Evolutionary conservation across 2,888 invertebrate genomes (phyloP).

Genomic region (Agrochola macilenta): DNA sequence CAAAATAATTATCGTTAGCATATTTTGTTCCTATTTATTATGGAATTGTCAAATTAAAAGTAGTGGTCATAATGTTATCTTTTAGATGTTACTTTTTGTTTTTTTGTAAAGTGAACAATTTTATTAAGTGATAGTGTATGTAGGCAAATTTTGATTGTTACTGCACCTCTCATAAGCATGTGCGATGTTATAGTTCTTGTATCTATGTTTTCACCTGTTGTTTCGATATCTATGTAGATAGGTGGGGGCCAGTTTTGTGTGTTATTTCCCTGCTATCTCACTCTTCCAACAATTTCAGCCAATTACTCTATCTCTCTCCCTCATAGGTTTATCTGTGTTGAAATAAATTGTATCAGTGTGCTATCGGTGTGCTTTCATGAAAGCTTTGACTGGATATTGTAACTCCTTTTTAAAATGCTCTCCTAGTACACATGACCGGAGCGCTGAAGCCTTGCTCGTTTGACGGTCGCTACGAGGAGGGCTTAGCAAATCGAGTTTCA

Average conservation of each 20-base stretch:
- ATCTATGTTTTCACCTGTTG: neutral
- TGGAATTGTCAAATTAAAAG: neutral
- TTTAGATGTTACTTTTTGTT: neutral
- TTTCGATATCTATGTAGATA: neutral
- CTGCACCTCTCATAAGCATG: neutral
- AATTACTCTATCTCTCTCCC: neutral
- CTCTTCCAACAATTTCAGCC: neutral
- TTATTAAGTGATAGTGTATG: neutral
- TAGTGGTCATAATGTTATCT: neutral
- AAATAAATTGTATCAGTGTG: neutral
- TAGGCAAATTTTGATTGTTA: too few species aligned
- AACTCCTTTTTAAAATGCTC: neutral
- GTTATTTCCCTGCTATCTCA: neutral
- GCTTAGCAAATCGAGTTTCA: neutral
- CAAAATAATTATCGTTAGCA: neutral
- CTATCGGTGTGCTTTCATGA: neutral
- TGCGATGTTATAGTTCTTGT: neutral
- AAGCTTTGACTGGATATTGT: neutral
- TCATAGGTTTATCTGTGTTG: neutral
- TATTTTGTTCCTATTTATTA: neutral
- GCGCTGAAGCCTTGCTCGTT: conserved; percentile 20
- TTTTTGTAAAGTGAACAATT: neutral
- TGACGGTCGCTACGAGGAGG: neutral
- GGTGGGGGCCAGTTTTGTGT: neutral
- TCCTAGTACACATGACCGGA: conserved; percentile 16